These are phyloP conservation scores for Cygnus atratus DNA, from an alignment of 2,113 vertebrate genomes.

Conservation along the genomic window DNA sequence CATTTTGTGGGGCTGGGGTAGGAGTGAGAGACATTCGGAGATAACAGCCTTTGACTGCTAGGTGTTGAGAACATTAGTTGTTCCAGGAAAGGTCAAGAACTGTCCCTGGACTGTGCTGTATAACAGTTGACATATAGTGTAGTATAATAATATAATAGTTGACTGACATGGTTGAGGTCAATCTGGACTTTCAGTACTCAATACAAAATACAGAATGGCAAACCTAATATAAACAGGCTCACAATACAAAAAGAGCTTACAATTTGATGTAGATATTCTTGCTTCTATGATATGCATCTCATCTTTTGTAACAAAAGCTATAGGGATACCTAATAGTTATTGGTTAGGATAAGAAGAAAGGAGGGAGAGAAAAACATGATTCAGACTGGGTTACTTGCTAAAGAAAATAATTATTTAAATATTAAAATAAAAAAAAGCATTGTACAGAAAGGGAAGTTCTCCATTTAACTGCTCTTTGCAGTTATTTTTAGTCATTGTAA, in stretches of 20 bases:
- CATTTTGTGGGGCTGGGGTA: neutral
- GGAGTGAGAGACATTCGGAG: neutral
- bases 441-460: neutral
- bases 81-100: neutral
- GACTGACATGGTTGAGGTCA: neutral
- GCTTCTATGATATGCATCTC: neutral
- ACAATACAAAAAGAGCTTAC: neutral
- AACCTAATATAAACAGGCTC: neutral
- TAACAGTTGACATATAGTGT: neutral
- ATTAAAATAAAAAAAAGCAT: constrained; percentile 14
- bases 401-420: constrained; percentile 12
- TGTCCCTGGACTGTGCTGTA: neutral
- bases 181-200: neutral
- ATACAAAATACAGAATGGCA: neutral
- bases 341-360: neutral
- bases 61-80: neutral
- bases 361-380: neutral
- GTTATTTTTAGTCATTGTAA: neutral
- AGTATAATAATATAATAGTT: too few species aligned
- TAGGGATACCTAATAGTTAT: neutral
- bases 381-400: constrained; percentile 11
- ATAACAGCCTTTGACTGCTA: neutral
- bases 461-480: neutral
- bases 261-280: neutral
- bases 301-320: neutral